Evolutionary conservation across 1,140 invertebrate genomes (phyloP), one percentile per base, ranked within the genome.

Genomic region (Cyclina sinensis): DNA sequence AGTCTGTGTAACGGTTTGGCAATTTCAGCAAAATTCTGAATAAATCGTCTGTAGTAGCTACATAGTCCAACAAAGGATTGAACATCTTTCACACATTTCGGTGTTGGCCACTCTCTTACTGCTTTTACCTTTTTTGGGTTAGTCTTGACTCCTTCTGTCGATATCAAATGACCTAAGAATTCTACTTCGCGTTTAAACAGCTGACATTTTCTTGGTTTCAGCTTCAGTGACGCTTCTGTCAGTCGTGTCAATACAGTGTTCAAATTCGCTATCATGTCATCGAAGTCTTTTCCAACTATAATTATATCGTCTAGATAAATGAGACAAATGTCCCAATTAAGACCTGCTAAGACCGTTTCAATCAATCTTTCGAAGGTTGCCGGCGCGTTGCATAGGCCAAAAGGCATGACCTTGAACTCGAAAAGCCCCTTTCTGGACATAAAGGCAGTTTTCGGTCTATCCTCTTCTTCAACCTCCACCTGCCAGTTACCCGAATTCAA

Each of bases 401-500:
- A 68, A 2, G 35, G 7, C 80, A 83, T 70, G n/a, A 0, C n/a
- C 1, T 18, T 30, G n/a, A 43, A 68, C 46, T 83, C 59, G 24
- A 43, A 65, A 16, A 83, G 14, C 12, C 39, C 80, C 24, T 83
- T 68, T 27, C 68, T 65, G 32, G 27, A 43, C 11, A 83, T n/a
- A 24, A 83, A 59, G 0, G 80, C 80, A 16, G n/a, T 83, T 48
- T 83, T 83, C 18, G n/a, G 7, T 21, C 57, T 5, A 51, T 83
- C 37, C 46, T 3, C 39, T n/a, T 46, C 30, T 11, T 1, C n/a
- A 51, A 51, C 9, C 9, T 57, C 30, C 0, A 83, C 24, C 54
- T 86, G 68, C 43, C 48, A 76, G 51, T 86, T 76, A 4, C 43
- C 70, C 9, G 68, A 46, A 30, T 74, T 86, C 11, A 46, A 27